Conservation (phyloP, 2,888 invertebrate species). For the Agonum fuliginosum region DNA sequence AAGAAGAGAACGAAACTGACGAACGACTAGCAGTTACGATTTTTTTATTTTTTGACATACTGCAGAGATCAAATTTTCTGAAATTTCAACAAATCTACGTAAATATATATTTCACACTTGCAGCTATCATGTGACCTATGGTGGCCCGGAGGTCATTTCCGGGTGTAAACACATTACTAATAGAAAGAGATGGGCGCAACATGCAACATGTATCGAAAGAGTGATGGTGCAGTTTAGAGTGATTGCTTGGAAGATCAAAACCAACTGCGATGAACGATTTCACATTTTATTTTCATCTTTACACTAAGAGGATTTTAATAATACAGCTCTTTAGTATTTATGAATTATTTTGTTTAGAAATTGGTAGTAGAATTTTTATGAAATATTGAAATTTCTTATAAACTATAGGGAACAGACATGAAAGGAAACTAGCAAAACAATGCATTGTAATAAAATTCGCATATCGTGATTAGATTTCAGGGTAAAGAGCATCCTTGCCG, state of each 20-base stretch:
- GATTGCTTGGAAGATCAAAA: constrained; percentile 14
- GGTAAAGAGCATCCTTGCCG: background rate
- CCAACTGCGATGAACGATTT: background rate
- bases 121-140: constrained; percentile 44
- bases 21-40: constrained; percentile 16
- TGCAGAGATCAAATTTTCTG: constrained; percentile 51
- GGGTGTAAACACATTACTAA: constrained; percentile 22
- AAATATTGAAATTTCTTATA: too few species aligned
- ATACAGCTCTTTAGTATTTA: background rate
- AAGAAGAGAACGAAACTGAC: background rate
- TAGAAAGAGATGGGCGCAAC: background rate
- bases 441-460: background rate
- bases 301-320: too few species aligned
- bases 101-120: constrained; percentile 42
- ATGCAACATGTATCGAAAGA: constrained; percentile 7
- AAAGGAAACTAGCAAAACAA: too few species aligned
- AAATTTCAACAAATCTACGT: constrained; percentile 50
- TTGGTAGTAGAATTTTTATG: background rate
- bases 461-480: background rate
- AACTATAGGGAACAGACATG: too few species aligned
- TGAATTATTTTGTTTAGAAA: background rate
- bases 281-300: too few species aligned
- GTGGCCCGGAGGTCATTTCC: constrained; percentile 41
- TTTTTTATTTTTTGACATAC: constrained; percentile 17
- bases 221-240: constrained; percentile 9